Evolutionary conservation across 1,140 invertebrate genomes (phyloP).

Genomic region (Linepithema humile): DNA sequence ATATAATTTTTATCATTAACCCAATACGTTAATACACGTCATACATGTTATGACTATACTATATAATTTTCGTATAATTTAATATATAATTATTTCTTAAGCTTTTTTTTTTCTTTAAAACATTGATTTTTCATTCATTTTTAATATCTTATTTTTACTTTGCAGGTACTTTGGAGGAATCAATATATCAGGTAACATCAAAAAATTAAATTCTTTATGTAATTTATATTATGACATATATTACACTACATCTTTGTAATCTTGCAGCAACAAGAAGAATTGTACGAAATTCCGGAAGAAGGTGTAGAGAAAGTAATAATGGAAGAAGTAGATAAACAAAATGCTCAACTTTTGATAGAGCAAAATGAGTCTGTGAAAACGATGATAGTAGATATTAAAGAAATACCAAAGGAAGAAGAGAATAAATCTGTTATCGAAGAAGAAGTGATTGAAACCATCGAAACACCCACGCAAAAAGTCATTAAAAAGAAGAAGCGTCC

Average conservation of each 20-base stretch:
- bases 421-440: slow-evolving; percentile 68
- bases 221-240: neutral
- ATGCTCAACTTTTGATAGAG: slow-evolving; percentile 66
- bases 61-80: neutral
- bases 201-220: neutral
- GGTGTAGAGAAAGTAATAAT: slow-evolving; percentile 52
- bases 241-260: slow-evolving; percentile 4
- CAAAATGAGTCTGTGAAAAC: slow-evolving; percentile 72
- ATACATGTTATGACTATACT: no score
- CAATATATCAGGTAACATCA: slow-evolving; percentile 71
- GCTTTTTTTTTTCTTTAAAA: neutral
- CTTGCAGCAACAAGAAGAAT: slow-evolving; percentile 58
- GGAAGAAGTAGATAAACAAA: slow-evolving; percentile 66
- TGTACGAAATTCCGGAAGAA: slow-evolving; percentile 71
- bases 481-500: slow-evolving; percentile 72
- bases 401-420: slow-evolving; percentile 61
- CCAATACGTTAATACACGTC: no score
- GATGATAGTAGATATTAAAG: slow-evolving; percentile 74
- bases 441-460: slow-evolving; percentile 73
- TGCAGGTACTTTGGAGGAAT: slow-evolving; percentile 66
- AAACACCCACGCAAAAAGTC: slow-evolving; percentile 70
- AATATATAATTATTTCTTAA: neutral
- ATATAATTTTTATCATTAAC: no score
- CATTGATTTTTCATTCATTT: neutral
- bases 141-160: slow-evolving; percentile 58